These are phyloP conservation scores for Meloidogyne chitwoodi DNA, from an alignment of 1,140 invertebrate genomes.

Conservation along the genomic window DNA sequence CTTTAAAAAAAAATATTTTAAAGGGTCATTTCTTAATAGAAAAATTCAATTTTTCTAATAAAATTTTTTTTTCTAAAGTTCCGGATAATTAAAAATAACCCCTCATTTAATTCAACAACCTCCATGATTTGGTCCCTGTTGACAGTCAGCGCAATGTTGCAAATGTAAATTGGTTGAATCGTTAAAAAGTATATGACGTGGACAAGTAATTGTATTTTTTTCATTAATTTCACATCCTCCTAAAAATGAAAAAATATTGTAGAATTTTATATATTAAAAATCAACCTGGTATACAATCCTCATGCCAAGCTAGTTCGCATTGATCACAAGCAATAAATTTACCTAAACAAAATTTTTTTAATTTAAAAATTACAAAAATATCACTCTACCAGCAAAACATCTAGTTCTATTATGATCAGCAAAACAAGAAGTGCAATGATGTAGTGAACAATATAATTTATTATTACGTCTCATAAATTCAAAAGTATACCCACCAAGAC, in stretches of 20 bases:
- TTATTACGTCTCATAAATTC: slow-evolving; percentile 24
- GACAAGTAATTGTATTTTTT: slow-evolving; percentile 23
- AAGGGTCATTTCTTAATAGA: too few species aligned
- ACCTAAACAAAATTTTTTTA: slow-evolving; percentile 1
- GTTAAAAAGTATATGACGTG: slow-evolving; percentile 24
- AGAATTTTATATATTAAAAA: not conserved
- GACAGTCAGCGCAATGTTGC: slow-evolving; percentile 27
- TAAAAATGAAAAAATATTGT: not conserved
- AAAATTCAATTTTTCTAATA: too few species aligned
- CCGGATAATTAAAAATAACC: not conserved
- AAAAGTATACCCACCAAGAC: slow-evolving; percentile 22
- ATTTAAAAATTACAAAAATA: slow-evolving; percentile 8
- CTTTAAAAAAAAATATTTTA: slow-evolving; percentile 20
- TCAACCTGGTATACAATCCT: slow-evolving; percentile 19
- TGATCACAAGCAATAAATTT: slow-evolving; percentile 20
- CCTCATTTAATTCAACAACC: not conserved
- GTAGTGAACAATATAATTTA: slow-evolving; percentile 22
- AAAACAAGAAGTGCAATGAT: slow-evolving; percentile 35
- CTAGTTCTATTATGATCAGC: slow-evolving; percentile 28
- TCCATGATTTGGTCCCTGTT: slow-evolving; percentile 7
- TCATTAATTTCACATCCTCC: slow-evolving; percentile 20
- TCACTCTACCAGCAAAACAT: slow-evolving; percentile 28
- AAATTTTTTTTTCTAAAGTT: too few species aligned
- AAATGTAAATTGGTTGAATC: slow-evolving; percentile 17
- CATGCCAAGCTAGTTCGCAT: slow-evolving; percentile 35